Percentiles rank a stretch among this genome's conserved stretches.
Evolutionary conservation across 2,888 invertebrate species (phyloP).

Genomic region (Zeuzera pyrina): DNA sequence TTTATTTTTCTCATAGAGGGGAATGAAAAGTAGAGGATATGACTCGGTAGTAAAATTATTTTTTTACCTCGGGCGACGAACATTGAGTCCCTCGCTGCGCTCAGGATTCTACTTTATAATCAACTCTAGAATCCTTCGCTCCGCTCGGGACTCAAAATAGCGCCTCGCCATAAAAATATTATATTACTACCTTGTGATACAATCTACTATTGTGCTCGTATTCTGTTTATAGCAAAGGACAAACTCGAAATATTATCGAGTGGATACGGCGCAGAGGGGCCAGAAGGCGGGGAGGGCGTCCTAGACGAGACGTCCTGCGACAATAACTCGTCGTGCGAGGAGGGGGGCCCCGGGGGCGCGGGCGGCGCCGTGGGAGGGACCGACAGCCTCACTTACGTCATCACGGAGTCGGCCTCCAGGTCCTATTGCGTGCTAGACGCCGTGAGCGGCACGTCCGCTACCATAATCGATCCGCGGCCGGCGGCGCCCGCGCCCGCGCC

Average conservation of each 20-base stretch:
- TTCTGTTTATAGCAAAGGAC: slow-evolving; percentile 30
- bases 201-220: too few species aligned
- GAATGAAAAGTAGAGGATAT: too few species aligned
- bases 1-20: too few species aligned
- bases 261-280: slow-evolving; percentile 19
- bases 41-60: too few species aligned
- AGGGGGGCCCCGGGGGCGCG: slow-evolving; percentile 15
- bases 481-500: not conserved
- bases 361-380: slow-evolving; percentile 22
- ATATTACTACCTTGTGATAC: too few species aligned
- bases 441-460: slow-evolving; percentile 32
- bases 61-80: too few species aligned
- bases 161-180: too few species aligned
- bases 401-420: slow-evolving; percentile 44
- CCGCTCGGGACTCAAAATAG: too few species aligned
- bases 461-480: slow-evolving; percentile 34
- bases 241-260: slow-evolving; percentile 35
- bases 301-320: slow-evolving; percentile 30
- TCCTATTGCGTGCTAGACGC: slow-evolving; percentile 49
- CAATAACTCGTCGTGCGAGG: too few species aligned
- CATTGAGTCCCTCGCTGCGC: too few species aligned
- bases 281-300: slow-evolving; percentile 27
- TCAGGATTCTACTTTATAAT: too few species aligned
- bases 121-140: too few species aligned
- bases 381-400: slow-evolving; percentile 44